Evolutionary conservation across 2,113 vertebrate genomes (phyloP).

Genomic region (Crotophaga sulcirostris): DNA sequence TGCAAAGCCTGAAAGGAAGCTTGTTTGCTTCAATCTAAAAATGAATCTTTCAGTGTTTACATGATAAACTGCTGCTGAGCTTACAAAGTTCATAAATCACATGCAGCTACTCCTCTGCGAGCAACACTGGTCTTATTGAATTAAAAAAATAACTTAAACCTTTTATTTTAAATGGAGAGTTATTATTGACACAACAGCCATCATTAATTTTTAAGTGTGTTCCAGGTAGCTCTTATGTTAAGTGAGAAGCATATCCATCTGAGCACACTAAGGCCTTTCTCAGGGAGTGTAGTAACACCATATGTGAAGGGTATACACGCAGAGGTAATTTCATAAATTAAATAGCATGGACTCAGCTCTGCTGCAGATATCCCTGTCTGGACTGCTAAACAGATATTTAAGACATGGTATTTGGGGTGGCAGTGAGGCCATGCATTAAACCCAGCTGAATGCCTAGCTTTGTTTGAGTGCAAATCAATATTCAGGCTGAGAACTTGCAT

Average conservation of each 20-base stretch:
- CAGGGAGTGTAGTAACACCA: background rate
- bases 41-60: slow-evolving; percentile 9
- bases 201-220: background rate
- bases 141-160: background rate
- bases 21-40: background rate
- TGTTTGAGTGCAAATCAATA: background rate
- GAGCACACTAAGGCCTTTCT: background rate
- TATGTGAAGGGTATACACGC: background rate
- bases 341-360: background rate
- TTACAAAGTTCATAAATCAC: slow-evolving; percentile 22
- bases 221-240: background rate
- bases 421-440: background rate
- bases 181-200: background rate
- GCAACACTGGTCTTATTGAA: background rate
- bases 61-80: slow-evolving; percentile 25
- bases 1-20: slow-evolving; percentile 1
- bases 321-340: background rate
- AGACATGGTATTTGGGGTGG: background rate
- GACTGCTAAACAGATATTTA: background rate
- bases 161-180: background rate
- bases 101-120: background rate
- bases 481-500: background rate
- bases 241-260: background rate
- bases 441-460: background rate
- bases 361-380: background rate